phyloP scores from a whole-genome alignment of 2,888 invertebrate species.

The Xestia c-nigrum region DNA sequence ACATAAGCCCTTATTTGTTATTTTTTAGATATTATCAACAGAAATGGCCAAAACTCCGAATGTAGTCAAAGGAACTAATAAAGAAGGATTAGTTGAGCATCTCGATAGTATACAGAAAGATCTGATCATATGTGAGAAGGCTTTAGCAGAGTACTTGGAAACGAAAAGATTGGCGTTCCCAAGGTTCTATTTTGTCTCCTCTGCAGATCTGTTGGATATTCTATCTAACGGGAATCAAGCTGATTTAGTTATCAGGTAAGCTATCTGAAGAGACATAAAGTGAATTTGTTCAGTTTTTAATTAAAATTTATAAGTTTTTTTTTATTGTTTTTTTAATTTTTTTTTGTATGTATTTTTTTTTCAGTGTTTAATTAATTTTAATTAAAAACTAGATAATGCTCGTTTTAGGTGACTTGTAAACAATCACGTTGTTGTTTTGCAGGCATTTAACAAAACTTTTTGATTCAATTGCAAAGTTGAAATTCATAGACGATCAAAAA shows the following conservation, averaged over 20 bases:
- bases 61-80: slow-evolving; percentile 97
- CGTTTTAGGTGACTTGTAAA: background rate
- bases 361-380: background rate
- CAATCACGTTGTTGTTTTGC: slow-evolving; percentile 66
- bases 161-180: slow-evolving; percentile 99
- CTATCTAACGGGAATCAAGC: slow-evolving; percentile 99
- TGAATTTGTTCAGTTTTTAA: background rate
- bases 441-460: slow-evolving; percentile 98
- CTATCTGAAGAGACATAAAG: background rate
- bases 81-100: slow-evolving; percentile 94
- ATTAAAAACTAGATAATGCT: too few species aligned
- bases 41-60: slow-evolving; percentile 96
- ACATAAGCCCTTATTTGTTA: background rate
- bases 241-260: slow-evolving; percentile 92
- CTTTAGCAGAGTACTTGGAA: slow-evolving; percentile 98
- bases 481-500: slow-evolving; percentile 92
- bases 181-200: slow-evolving; percentile 98
- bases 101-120: slow-evolving; percentile 96
- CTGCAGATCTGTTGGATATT: slow-evolving; percentile 98
- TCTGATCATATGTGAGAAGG: slow-evolving; percentile 98
- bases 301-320: too few species aligned
- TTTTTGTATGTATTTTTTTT: too few species aligned
- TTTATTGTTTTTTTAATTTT: too few species aligned
- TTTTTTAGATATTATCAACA: slow-evolving; percentile 91
- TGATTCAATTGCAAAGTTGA: slow-evolving; percentile 97